Base-by-base conservation (phyloP, 2,888 invertebrate genomes). In the Craniophora ligustri region DNA sequence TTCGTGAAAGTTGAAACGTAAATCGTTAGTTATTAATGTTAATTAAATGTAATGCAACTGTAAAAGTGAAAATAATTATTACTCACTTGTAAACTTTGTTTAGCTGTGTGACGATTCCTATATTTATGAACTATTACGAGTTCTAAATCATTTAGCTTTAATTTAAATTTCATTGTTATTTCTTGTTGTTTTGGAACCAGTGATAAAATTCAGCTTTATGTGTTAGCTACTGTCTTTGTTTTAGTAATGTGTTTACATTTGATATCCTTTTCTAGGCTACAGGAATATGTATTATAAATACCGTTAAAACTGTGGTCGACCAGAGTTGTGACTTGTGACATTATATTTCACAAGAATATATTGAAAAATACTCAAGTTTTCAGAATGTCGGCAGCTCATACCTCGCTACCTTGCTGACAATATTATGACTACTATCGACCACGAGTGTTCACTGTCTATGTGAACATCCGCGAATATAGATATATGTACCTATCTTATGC, bases 1-100 rank as follows among this genome's bases (percentile, higher is more conserved):
- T 65, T 44, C 39, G 42, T 28, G 34, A 34, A 42, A 42, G 23
- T 39, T 42, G 5, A 11, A 19, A 39, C 42, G 31, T 23, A 40
- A 36, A 51, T 64, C 36, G n/a, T 8, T 45, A 31, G 38, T 51
- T 34, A 13, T n/a, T n/a, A n/a, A n/a, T 26, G n/a, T 14, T 56
- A 46, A 55, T 39, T 19, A 35, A 28, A 21, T 19, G 18, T 23
- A 30, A 42, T 42, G 8, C 11, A 48, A 30, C 32, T 31, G 14
- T 16, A 44, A 21, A 44, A 23, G 7, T 15, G 3, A 13, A n/a
- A n/a, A 26, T 26, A 10, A 51, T 39, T 46, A 35, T 51, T 44
- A 15, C 19, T 59, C 35, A 30, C 16, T 15, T 26, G 26, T 21
- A 31, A 23, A 16, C 1, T 30, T 46, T 41, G 28, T 41, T 21